Evolutionary conservation across 2,888 invertebrate species (phyloP).

Genomic region (Andrena trimmerana): DNA sequence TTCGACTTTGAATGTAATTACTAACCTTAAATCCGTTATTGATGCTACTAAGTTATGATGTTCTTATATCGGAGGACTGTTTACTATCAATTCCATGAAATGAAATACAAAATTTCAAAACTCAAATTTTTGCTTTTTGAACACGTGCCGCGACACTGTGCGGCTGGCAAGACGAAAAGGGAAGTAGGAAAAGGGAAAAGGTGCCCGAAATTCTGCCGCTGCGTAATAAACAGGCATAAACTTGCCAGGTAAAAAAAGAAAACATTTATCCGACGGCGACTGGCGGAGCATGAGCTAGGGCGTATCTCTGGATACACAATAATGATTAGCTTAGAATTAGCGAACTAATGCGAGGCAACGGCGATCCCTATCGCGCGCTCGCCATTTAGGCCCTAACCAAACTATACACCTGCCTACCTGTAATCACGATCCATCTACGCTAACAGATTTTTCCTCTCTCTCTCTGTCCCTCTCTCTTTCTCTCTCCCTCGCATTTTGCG

Average conservation of each 20-base stretch:
- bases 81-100: no score
- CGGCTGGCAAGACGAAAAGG: not conserved
- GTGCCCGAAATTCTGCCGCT: not conserved
- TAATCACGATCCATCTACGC: constrained; percentile 66
- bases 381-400: constrained; percentile 73
- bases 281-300: constrained; percentile 29
- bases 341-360: constrained; percentile 71
- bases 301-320: constrained; percentile 64
- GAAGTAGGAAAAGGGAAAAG: not conserved
- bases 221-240: constrained; percentile 11
- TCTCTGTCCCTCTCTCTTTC: constrained; percentile 33
- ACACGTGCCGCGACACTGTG: no score
- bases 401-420: constrained; percentile 78
- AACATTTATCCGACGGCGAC: constrained; percentile 31
- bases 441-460: constrained; percentile 66
- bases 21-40: no score
- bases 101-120: no score
- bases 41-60: no score
- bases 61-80: no score
- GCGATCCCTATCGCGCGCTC: constrained; percentile 76
- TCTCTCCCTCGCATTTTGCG: constrained; percentile 7
- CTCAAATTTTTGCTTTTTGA: no score
- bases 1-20: no score
- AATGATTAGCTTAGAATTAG: constrained; percentile 76
- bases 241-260: not conserved